These are phyloP conservation scores for Labeo catla DNA, from an alignment of 2,113 vertebrate species.

Conservation along the genomic window DNA sequence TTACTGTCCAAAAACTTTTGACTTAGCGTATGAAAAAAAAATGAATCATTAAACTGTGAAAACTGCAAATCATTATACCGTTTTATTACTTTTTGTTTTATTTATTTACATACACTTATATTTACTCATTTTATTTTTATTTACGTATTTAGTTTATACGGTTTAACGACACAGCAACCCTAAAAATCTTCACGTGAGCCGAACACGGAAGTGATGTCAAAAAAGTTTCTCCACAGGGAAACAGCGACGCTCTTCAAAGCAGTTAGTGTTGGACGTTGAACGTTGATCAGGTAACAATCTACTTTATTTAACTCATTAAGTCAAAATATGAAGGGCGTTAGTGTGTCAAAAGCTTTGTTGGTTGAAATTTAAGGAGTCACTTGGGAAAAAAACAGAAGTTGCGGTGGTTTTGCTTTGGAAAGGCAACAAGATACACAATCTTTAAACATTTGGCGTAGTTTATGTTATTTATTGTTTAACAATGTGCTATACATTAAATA, in stretches of 20 bases:
- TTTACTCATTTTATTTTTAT: background rate
- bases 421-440: background rate
- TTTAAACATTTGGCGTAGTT: background rate
- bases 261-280: background rate
- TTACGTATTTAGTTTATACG: background rate
- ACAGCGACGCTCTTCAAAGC: background rate
- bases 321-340: background rate
- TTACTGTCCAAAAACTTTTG: no score
- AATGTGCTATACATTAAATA: background rate
- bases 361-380: background rate
- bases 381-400: background rate
- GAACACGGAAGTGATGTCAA: conserved; percentile 35
- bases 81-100: background rate
- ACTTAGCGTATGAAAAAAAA: no score
- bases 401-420: background rate
- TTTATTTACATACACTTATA: background rate
- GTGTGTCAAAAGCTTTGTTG: background rate
- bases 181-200: background rate
- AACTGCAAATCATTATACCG: background rate
- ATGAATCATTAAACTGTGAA: background rate
- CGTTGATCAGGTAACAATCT: background rate
- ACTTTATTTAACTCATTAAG: background rate
- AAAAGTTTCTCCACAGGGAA: background rate
- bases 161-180: background rate
- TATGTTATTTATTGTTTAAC: background rate